Evolutionary conservation across 1,140 invertebrate genomes (phyloP), one percentile per base, ranked within the genome.

Genomic region (Leptinotarsa texana): DNA sequence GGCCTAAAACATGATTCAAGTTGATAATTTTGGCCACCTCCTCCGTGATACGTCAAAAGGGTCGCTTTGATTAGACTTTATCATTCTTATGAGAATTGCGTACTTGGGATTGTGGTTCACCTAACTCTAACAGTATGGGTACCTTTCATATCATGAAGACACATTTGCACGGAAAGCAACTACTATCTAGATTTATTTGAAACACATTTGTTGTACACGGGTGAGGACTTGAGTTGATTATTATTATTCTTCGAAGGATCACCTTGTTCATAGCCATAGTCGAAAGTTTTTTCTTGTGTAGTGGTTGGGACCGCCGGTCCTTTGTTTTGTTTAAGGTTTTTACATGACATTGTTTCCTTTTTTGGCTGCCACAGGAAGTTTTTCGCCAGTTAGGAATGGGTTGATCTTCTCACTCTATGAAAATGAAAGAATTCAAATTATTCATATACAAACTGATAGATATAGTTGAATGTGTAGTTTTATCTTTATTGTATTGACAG

Each of bases 351-450:
- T 89, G 80, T 91, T 91, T 80, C 94, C 94, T 85, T 96, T 96
- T 84, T 96, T 96, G 49, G 94, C 94, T 49, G 94, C 94, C 74
- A 95, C 93, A 17, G 94, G 94, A 72, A 96, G 86, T 79, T 93
- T 93, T 82, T 95, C 94, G 13, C 94, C 94, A 79, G 87, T 88
- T 72, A 96, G 88, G 79, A 90, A 96, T 21, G 94, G 94, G 86
- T 95, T 95, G 66, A 61, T 69, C 13, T 76, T 65, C n/a, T 73
- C 47, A 75, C 72, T 80, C 78, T 82, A 79, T 78, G 76, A 75
- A 68, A 68, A 68, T 51, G 15, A 42, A 42, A 24, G 0, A 72
- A 15, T 72, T 63, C 13, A n/a, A 72, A 63, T n/a, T 65, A 18
- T 65, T 15, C 21, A 63, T 18, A 71, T 11, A 11, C 21, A 42